Conservation (phyloP, 2,113 vertebrate species). For the Microtus pennsylvanicus region DNA sequence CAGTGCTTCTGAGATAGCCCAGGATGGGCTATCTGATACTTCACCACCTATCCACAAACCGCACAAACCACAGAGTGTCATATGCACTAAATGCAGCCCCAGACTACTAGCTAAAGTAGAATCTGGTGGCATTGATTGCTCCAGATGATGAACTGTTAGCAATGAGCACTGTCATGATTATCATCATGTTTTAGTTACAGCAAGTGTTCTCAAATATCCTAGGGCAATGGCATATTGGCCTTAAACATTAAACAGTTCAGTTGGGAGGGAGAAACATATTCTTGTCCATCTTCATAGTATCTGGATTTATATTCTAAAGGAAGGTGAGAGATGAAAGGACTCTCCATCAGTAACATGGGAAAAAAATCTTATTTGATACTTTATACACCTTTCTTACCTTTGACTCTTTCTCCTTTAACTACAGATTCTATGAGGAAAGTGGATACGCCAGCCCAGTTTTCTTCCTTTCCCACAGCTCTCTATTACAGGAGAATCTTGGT, state of each 20-base stretch:
- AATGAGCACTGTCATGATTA: too few species aligned
- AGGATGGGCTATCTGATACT: background rate
- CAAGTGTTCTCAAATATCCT: background rate
- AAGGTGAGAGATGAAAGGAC: background rate
- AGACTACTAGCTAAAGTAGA: background rate
- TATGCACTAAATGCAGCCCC: background rate
- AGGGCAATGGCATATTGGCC: rapidly evolving
- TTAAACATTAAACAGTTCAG: background rate
- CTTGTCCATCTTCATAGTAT: background rate
- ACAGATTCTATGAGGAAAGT: background rate
- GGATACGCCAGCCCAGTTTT: background rate
- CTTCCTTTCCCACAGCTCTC: background rate
- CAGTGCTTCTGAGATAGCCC: background rate
- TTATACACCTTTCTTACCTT: background rate
- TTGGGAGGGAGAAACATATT: background rate
- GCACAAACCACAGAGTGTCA: background rate
- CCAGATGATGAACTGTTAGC: too few species aligned
- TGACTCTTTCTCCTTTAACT: background rate
- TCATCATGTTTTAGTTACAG: background rate
- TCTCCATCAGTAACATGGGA: background rate
- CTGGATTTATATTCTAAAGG: background rate
- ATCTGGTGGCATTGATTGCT: background rate
- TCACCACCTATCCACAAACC: too few species aligned
- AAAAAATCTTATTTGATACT: background rate
- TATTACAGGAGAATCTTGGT: background rate